Conservation (phyloP, 2,113 vertebrate genomes). For the Crotalus horridus region DNA sequence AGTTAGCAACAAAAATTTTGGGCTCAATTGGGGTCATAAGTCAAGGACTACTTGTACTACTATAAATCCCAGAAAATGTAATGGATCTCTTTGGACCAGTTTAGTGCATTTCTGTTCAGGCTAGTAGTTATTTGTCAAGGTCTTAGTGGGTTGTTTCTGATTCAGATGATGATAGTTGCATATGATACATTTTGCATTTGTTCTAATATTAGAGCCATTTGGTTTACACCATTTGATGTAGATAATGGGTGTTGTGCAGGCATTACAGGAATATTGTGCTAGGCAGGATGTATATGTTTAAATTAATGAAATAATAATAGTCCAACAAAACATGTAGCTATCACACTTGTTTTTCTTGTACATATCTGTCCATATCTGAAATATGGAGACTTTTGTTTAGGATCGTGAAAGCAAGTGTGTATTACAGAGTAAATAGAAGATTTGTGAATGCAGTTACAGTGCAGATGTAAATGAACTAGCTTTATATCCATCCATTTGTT, state of each 20-base stretch:
- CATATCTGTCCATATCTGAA: background rate
- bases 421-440: constrained; percentile 5
- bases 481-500: background rate
- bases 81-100: background rate
- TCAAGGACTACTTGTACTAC: background rate
- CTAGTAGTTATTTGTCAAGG: background rate
- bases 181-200: background rate
- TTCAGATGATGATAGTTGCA: background rate
- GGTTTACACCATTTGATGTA: background rate
- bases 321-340: background rate
- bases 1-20: background rate
- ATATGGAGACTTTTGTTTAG: background rate
- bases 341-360: background rate
- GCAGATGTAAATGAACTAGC: background rate
- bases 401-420: background rate
- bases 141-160: background rate
- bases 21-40: background rate
- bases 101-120: background rate
- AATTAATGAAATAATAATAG: background rate
- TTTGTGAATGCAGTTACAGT: background rate
- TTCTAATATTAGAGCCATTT: background rate
- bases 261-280: background rate
- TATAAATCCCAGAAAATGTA: background rate
- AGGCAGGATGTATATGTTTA: background rate
- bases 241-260: background rate